A percentile compares a stretch with the other conserved stretches of the same genome.
Evolutionary conservation across 2,113 vertebrate genomes (phyloP).

Genomic region (Pygoscelis adeliae): DNA sequence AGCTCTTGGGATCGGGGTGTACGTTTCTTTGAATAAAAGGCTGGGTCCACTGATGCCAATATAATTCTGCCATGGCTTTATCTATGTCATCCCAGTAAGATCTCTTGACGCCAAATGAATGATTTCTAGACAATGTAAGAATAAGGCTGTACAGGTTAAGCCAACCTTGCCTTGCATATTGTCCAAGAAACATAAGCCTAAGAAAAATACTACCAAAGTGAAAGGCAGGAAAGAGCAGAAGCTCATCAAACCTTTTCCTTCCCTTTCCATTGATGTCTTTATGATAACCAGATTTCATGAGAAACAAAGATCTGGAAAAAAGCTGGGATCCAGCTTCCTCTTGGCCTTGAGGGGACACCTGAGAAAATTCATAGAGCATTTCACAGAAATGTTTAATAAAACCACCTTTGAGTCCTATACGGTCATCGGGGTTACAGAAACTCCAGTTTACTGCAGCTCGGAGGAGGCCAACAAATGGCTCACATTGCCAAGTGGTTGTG

Average conservation of each 20-base stretch:
- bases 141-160: neutral
- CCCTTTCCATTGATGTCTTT: neutral
- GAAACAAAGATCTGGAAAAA: neutral
- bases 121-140: neutral
- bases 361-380: neutral
- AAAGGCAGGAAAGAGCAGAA: neutral
- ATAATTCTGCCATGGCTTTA: neutral
- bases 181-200: neutral
- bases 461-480: neutral
- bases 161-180: neutral
- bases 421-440: neutral
- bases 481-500: neutral
- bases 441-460: neutral
- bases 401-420: neutral
- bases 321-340: neutral
- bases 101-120: neutral
- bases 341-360: neutral
- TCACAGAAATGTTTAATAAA: constrained; percentile 1
- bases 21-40: neutral
- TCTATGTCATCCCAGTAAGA: neutral
- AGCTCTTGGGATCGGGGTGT: neutral
- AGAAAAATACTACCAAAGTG: neutral
- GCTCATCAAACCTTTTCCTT: neutral
- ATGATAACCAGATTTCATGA: neutral
- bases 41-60: neutral